These are phyloP conservation scores for Heliconius melpomene DNA, from an alignment of 1,140 invertebrate genomes.

Conservation along the genomic window DNA sequence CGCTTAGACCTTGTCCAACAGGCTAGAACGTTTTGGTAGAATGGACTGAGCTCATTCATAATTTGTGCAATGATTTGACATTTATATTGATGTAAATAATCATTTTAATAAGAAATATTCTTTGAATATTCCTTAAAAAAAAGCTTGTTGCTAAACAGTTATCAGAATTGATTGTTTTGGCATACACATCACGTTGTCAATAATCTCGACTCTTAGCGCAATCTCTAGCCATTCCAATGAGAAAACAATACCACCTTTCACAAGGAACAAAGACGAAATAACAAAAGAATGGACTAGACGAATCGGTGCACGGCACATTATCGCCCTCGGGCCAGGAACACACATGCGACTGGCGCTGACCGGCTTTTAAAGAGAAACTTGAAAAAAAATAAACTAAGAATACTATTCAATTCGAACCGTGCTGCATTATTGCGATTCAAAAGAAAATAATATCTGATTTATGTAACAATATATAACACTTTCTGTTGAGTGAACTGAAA, in stretches of 20 bases:
- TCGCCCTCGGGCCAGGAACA: conserved; percentile 52
- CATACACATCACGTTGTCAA: conserved; percentile 71
- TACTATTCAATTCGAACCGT: conserved; percentile 44
- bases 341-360: conserved; percentile 53
- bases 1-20: conserved; percentile 28
- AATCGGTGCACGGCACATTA: conserved; percentile 69
- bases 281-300: conserved; percentile 71
- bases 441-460: conserved; percentile 46
- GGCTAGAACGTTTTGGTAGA: conserved; percentile 32
- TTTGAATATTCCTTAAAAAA: neutral
- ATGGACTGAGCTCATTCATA: conserved; percentile 23
- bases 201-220: conserved; percentile 75
- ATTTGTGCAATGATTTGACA: conserved; percentile 13
- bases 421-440: conserved; percentile 45
- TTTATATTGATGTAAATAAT: neutral
- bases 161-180: conserved; percentile 35
- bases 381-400: conserved; percentile 47
- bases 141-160: conserved; percentile 6
- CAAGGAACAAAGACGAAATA: conserved; percentile 71
- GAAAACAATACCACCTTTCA: conserved; percentile 77
- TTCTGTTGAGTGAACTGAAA: conserved; percentile 31
- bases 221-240: conserved; percentile 65
- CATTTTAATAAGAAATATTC: conserved; percentile 3
- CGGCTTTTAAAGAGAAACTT: conserved; percentile 50
- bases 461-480: conserved; percentile 37